Evolutionary conservation across 2,797 vertebrate species (phyloP).

Genomic region (Eulemur mongoz): DNA sequence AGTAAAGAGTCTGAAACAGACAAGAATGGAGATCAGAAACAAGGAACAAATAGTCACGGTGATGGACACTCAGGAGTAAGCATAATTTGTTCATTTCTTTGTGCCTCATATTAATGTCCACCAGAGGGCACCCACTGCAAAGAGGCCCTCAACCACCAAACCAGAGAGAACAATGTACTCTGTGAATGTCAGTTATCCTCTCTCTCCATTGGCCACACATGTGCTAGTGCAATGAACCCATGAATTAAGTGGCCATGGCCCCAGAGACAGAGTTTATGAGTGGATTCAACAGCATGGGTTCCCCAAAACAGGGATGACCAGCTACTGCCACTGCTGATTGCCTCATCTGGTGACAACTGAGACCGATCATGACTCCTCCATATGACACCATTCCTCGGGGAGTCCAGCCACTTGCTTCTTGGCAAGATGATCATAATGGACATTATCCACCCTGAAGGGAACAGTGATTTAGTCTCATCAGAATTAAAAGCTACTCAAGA

Average conservation of each 20-base stretch:
- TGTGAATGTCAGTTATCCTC: not conserved
- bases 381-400: not conserved
- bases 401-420: not conserved
- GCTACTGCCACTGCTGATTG: not conserved
- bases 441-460: not conserved
- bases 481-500: not conserved
- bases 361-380: not conserved
- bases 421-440: not conserved
- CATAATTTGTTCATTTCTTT: not conserved
- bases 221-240: too few species aligned
- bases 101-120: not conserved
- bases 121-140: not conserved
- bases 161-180: not conserved
- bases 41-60: not conserved
- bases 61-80: not conserved
- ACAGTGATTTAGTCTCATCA: not conserved
- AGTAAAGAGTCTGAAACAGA: not conserved
- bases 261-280: not conserved
- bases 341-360: not conserved
- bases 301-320: not conserved
- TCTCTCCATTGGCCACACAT: not conserved
- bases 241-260: not conserved
- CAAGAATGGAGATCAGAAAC: not conserved
- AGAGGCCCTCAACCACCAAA: not conserved
- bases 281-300: not conserved